Evolutionary conservation across 2,113 vertebrate species (phyloP).

Genomic region (Notothenia coriiceps): DNA sequence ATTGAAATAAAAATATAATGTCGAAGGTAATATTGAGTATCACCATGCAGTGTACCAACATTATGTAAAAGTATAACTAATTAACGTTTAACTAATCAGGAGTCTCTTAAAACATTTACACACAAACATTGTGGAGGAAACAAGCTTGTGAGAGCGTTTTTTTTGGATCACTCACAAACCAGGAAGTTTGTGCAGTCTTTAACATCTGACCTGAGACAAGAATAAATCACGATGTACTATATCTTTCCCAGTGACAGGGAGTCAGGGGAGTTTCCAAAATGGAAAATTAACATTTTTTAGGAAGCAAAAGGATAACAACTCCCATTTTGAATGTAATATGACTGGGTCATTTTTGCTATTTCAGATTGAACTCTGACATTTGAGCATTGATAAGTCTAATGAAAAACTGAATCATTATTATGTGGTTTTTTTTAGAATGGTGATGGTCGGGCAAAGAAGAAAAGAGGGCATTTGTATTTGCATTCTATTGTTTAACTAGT

Average conservation of each 20-base stretch:
- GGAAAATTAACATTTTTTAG: slow-evolving; percentile 61
- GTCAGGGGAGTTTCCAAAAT: slow-evolving; percentile 65
- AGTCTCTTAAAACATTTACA: background rate
- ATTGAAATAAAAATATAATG: background rate
- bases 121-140: slow-evolving; percentile 31
- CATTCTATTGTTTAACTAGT: background rate
- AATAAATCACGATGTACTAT: slow-evolving; percentile 64
- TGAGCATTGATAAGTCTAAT: slow-evolving; percentile 3
- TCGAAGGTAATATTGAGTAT: background rate
- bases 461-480: background rate
- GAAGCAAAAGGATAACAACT: slow-evolving; percentile 55
- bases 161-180: slow-evolving; percentile 54
- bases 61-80: slow-evolving; percentile 1
- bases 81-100: slow-evolving; percentile 1
- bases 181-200: slow-evolving; percentile 72
- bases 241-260: slow-evolving; percentile 63
- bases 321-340: slow-evolving; percentile 33
- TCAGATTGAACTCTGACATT: slow-evolving; percentile 5
- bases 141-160: slow-evolving; percentile 25
- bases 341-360: slow-evolving; percentile 11
- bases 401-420: background rate
- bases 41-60: background rate
- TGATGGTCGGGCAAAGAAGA: no score
- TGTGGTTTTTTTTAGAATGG: no score
- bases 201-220: slow-evolving; percentile 68